Evolutionary conservation across 2,797 vertebrate species (phyloP), one percentile per base, ranked within the genome.

Genomic region (Gymnothorax reevesii): DNA sequence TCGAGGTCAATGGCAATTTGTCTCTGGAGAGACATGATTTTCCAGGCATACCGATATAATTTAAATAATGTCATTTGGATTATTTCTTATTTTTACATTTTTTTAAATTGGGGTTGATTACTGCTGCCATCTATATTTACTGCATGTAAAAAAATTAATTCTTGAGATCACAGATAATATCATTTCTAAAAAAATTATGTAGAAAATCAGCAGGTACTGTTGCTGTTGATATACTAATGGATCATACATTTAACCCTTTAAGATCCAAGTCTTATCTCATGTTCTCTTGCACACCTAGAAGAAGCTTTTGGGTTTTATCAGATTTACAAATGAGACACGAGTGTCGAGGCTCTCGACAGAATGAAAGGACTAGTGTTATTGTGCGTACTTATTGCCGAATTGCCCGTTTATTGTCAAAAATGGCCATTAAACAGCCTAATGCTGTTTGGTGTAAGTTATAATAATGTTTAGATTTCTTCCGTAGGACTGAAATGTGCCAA

Each of bases 1-100:
- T n/a, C 55, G 55, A 77, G 73, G 73, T 77, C 73, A 49, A 42
- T 83, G 57, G 54, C 55, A 83, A 83, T 57, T 83, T 22, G 82
- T 83, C 57, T 83, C 27, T 13, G 54, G 54, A 83, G 73, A 17
- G 20, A 49, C 9, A 49, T 77, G 42, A 42, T 77, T 49, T 77
- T 77, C 12, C 33, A 7, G 33, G 73, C 33, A 42, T 20, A 17
- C 25, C 73, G 13, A 7, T 1, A 49, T 49, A 77, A 77, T 17
- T 12, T 7, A 4, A 1, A 15, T 77, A 20, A 13, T 42, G 6
- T 49, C 20, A 49, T 8, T 15, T 15, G 17, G 0, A 49, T 17
- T 73, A n/a, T 42, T 73, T 33, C 4, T 73, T 42, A 33, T 2
- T 10, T 3, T 73, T 73, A 42, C 15, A 13, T 73, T 77, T 77